These are phyloP conservation scores for Sturnira hondurensis DNA, from an alignment of 2,113 vertebrate species.

Conservation along the genomic window DNA sequence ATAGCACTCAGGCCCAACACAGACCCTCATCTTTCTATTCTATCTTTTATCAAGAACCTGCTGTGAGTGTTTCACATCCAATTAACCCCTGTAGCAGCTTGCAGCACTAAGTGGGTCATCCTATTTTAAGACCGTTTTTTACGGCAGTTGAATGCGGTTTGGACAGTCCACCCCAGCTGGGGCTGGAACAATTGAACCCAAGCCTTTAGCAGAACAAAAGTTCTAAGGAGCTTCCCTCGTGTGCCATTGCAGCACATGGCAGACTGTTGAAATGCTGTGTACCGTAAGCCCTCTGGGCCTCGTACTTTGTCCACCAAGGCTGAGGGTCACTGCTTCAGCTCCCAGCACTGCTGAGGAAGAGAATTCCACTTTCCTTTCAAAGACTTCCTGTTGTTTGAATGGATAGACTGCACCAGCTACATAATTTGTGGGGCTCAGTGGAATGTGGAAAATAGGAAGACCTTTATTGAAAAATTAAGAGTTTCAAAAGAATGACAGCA, in stretches of 20 bases:
- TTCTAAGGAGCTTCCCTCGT: background rate
- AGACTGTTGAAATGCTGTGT: background rate
- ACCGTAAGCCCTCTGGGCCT: background rate
- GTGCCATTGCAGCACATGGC: background rate
- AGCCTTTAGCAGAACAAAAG: conserved; percentile 1
- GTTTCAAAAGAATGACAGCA: background rate
- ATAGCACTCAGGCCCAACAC: background rate
- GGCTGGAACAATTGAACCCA: background rate
- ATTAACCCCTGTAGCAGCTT: background rate
- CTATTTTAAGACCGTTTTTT: conserved; percentile 22
- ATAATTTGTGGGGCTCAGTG: background rate
- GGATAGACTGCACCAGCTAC: background rate
- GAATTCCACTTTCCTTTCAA: background rate
- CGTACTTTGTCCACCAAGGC: rapidly evolving
- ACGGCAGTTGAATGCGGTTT: background rate
- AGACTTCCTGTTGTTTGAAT: background rate
- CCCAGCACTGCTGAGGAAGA: background rate
- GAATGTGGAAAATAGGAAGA: background rate
- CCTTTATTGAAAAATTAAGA: background rate
- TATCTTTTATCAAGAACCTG: conserved; percentile 27
- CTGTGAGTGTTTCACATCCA: conserved; percentile 13
- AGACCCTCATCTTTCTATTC: background rate
- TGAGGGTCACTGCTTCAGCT: background rate
- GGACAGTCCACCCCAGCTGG: conserved; percentile 23
- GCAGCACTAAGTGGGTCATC: conserved; percentile 17